A percentile compares a stretch with the other conserved stretches of the same genome.
phyloP scores from a whole-genome alignment of 1,140 invertebrate species.

The Mya arenaria region DNA sequence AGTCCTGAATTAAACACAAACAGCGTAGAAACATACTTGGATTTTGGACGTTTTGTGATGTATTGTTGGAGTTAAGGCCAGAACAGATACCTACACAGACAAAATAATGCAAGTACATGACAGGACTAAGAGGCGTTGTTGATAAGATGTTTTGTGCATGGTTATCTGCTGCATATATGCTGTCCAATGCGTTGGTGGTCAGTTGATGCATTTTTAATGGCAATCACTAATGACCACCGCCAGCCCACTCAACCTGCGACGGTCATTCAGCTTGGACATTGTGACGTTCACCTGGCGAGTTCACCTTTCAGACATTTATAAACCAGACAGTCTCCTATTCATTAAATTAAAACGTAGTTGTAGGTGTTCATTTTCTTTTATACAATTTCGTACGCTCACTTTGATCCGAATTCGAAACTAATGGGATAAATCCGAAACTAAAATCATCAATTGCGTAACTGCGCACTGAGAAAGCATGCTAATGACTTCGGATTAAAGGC shows the following conservation, averaged over 20 bases:
- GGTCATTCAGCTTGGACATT: slow-evolving; percentile 41
- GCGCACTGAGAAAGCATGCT: neutral
- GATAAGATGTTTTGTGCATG: too few relatives aligned
- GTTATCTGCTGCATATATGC: too few relatives aligned
- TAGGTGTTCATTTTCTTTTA: slow-evolving; percentile 8
- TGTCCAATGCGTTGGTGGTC: slow-evolving; percentile 42
- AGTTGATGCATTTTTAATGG: neutral
- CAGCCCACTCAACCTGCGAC: slow-evolving; percentile 9
- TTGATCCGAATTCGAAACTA: slow-evolving; percentile 42
- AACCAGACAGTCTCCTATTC: slow-evolving; percentile 10
- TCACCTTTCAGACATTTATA: slow-evolving; percentile 28
- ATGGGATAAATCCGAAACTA: slow-evolving; percentile 27
- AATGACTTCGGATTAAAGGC: neutral
- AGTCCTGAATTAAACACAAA: too few relatives aligned
- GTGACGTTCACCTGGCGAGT: slow-evolving; percentile 36
- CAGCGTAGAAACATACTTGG: too few relatives aligned
- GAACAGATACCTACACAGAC: too few relatives aligned
- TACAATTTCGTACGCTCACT: slow-evolving; percentile 8
- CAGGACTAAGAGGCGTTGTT: too few relatives aligned
- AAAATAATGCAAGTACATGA: too few relatives aligned
- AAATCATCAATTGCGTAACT: slow-evolving; percentile 20
- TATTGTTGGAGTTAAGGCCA: too few relatives aligned
- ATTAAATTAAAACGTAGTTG: slow-evolving; percentile 20
- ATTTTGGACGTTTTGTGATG: too few relatives aligned
- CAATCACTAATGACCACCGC: neutral